Percentiles rank a stretch among this genome's conserved stretches.
Evolutionary conservation across 1,140 invertebrate species (phyloP).

Genomic region (Hylyphantes graminicola): DNA sequence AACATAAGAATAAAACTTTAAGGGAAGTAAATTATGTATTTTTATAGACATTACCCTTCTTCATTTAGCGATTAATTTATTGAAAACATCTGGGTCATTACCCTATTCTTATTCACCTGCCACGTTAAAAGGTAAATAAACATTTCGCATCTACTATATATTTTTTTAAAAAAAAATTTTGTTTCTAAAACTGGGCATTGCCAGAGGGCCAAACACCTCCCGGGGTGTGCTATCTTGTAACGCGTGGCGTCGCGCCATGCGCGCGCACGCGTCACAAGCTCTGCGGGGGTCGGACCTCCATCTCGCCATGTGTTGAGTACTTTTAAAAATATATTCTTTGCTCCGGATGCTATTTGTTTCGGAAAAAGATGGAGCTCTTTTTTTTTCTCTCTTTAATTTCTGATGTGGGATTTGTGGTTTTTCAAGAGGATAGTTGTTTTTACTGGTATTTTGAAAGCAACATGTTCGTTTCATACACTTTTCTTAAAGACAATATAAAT

Average conservation of each 20-base stretch:
- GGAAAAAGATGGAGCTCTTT: conserved; percentile 22
- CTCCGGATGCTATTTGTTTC: conserved; percentile 39
- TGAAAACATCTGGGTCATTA: too few relatives aligned
- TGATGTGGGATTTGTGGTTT: background rate
- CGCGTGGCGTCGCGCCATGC: conserved; percentile 4
- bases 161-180: too few relatives aligned
- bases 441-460: background rate
- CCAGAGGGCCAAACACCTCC: conserved; percentile 17
- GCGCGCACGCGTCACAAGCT: conserved; percentile 25
- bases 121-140: too few relatives aligned
- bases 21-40: too few relatives aligned
- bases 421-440: background rate
- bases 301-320: conserved; percentile 6
- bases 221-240: background rate
- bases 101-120: too few relatives aligned
- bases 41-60: too few relatives aligned
- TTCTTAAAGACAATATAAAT: too few relatives aligned
- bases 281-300: conserved; percentile 38
- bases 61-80: too few relatives aligned
- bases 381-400: background rate
- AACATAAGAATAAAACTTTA: too few relatives aligned
- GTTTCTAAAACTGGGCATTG: too few relatives aligned
- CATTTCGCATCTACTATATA: too few relatives aligned
- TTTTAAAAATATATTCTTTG: background rate
- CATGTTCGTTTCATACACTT: too few relatives aligned